phyloP scores from a whole-genome alignment of 1,140 invertebrate species.

The Drosophila nebulosa region DNA sequence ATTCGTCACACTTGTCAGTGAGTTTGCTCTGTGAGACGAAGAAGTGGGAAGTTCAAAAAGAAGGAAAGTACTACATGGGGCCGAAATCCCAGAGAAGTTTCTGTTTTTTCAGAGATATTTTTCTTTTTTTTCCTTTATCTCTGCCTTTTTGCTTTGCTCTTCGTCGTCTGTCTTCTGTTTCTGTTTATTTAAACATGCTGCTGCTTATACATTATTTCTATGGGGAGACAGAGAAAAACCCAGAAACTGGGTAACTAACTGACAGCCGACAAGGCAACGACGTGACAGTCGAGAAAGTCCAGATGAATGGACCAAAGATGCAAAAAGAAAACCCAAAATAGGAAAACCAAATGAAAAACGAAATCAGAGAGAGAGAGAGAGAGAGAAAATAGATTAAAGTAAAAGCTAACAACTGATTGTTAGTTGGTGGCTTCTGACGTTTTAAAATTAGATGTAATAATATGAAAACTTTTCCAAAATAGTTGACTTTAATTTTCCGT shows the following conservation, averaged over 20 bases:
- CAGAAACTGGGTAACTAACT: conserved; percentile 25
- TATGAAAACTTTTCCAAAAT: conserved; percentile 6
- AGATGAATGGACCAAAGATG: conserved; percentile 17
- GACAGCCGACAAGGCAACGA: conserved; percentile 38
- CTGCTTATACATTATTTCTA: conserved; percentile 53
- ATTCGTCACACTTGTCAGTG: conserved; percentile 47
- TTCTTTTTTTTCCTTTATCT: not conserved
- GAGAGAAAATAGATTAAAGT: not conserved
- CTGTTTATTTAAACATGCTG: conserved; percentile 50
- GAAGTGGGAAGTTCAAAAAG: too few species aligned
- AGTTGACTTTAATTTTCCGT: conserved; percentile 37
- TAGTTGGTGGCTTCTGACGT: not conserved
- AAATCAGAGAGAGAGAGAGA: not conserved
- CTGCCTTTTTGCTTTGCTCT: conserved; percentile 6
- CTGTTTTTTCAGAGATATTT: not conserved
- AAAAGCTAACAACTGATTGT: not conserved
- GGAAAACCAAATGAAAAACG: not conserved
- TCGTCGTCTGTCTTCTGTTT: conserved; percentile 28
- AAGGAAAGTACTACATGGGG: not conserved
- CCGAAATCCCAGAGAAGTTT: not conserved
- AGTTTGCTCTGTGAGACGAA: not conserved
- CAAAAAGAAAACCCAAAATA: not conserved
- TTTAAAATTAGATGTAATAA: conserved; percentile 10
- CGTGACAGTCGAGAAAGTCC: conserved; percentile 31
- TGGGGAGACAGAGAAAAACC: conserved; percentile 31